phyloP scores from a whole-genome alignment of 30 jellyfish, hydroid and myxozoan species.

The Cassiopea xamachana region DNA sequence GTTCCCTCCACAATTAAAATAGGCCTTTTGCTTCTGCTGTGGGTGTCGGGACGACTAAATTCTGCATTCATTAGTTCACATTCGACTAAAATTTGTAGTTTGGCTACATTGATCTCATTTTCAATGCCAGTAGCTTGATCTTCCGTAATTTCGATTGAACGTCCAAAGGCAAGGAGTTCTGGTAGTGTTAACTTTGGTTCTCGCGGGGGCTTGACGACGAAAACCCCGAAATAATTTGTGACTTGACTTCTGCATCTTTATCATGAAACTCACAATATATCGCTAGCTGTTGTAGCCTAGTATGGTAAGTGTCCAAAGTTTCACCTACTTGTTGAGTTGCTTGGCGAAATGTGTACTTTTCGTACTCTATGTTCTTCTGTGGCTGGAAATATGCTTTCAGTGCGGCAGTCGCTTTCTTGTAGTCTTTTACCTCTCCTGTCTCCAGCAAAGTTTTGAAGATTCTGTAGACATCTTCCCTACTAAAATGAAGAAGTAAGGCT shows the following conservation, averaged over 20 bases:
- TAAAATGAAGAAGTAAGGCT: neutral
- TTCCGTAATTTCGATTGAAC: constrained; percentile 3
- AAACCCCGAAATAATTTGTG: constrained; percentile 8
- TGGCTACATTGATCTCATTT: neutral
- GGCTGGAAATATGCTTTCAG: constrained; percentile 25
- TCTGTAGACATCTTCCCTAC: constrained; percentile 27
- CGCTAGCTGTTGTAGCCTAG: constrained; percentile 4
- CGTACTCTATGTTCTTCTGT: constrained; percentile 14
- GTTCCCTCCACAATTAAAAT: constrained; percentile 14
- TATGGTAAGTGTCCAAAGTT: constrained; percentile 24
- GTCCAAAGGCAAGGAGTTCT: constrained; percentile 28
- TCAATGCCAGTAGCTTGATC: constrained; percentile 25
- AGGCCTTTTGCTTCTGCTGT: neutral
- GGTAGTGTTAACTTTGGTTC: neutral
- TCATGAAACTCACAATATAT: neutral
- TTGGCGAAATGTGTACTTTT: constrained; percentile 25
- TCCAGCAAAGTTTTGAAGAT: constrained; percentile 18
- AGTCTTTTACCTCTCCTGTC: constrained; percentile 41
- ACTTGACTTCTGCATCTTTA: constrained; percentile 15
- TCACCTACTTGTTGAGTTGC: constrained; percentile 23
- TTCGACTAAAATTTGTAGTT: neutral
- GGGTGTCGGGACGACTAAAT: neutral
- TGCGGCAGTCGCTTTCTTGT: constrained; percentile 12
- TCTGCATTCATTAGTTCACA: neutral
- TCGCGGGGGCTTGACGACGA: constrained; percentile 3